These are phyloP conservation scores for Mesocricetus auratus DNA, from an alignment of 2,113 vertebrate genomes.

Conservation along the genomic window DNA sequence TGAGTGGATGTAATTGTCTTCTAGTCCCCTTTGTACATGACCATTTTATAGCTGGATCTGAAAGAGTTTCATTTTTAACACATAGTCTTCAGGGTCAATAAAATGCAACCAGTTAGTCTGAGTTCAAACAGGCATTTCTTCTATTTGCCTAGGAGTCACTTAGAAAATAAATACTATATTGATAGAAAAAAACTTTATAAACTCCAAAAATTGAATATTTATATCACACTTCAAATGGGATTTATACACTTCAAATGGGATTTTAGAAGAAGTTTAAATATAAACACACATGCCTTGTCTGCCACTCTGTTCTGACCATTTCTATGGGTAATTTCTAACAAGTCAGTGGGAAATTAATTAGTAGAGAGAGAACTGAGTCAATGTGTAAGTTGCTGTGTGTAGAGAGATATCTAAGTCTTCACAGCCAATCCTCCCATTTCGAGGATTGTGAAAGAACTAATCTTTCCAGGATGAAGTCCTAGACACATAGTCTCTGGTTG, in stretches of 20 bases:
- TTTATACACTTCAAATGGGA: background rate
- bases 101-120: background rate
- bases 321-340: background rate
- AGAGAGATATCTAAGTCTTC: background rate
- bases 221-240: background rate
- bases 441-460: background rate
- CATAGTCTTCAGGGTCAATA: conserved; percentile 8
- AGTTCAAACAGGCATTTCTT: background rate
- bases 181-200: background rate
- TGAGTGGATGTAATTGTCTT: background rate
- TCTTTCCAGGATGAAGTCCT: background rate
- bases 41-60: background rate
- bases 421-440: background rate
- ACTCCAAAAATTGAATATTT: background rate
- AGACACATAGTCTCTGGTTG: background rate
- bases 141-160: background rate
- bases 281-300: background rate
- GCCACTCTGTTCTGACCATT: background rate
- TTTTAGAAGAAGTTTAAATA: background rate
- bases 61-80: conserved; percentile 10
- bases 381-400: background rate
- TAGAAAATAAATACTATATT: conserved; percentile 8
- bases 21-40: rapidly evolving
- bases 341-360: background rate
- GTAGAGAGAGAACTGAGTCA: background rate